Evolutionary conservation across 2,113 vertebrate genomes (phyloP).

Genomic region (Syngnathus scovelli): DNA sequence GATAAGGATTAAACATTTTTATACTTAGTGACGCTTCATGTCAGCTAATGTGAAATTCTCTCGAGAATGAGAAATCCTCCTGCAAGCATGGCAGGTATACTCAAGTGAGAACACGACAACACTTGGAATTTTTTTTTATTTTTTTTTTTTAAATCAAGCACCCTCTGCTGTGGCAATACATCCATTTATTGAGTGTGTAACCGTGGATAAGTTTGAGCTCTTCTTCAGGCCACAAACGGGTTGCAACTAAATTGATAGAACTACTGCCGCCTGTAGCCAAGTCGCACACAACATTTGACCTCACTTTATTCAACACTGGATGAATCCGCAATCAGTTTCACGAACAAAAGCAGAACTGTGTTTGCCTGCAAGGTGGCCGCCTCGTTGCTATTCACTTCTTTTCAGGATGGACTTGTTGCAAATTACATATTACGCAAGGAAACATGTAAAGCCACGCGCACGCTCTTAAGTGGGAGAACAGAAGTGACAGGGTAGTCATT

Average conservation of each 20-base stretch:
- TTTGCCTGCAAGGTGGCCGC: background rate
- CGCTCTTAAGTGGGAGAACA: slow-evolving; percentile 44
- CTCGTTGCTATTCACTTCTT: background rate
- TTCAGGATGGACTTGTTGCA: background rate
- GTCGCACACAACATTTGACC: no score
- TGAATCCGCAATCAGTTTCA: background rate
- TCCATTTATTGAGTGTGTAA: background rate
- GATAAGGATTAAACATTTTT: background rate
- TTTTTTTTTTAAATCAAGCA: background rate
- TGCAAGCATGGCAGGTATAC: background rate
- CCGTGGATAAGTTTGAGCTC: background rate
- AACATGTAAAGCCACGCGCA: slow-evolving; percentile 12
- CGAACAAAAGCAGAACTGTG: background rate
- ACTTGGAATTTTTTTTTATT: background rate
- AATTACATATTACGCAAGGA: slow-evolving; percentile 1
- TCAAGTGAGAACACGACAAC: background rate
- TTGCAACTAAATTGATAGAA: background rate
- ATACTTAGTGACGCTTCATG: background rate
- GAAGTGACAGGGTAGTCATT: slow-evolving; percentile 28
- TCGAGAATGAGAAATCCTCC: no score
- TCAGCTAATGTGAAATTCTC: background rate
- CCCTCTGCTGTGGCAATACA: background rate
- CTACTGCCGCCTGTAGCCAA: background rate
- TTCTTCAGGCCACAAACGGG: background rate
- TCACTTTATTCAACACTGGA: background rate